Conservation (phyloP, 2,888 invertebrate species). For the Glyphotaelius pellucidus region DNA sequence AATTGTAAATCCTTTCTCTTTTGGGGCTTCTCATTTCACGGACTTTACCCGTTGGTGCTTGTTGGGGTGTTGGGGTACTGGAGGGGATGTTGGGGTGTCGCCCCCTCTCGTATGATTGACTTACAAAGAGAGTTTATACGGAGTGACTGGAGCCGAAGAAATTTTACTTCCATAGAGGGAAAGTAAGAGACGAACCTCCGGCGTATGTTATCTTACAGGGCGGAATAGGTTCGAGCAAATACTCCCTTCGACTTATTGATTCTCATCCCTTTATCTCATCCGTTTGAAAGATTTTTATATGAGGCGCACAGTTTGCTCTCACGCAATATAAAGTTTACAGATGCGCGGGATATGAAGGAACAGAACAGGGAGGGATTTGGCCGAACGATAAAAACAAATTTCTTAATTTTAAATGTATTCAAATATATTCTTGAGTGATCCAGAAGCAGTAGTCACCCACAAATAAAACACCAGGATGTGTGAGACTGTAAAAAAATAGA, state of each 20-base stretch:
- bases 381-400: neutral
- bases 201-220: conserved; percentile 37
- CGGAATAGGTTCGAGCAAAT: conserved; percentile 40
- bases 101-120: conserved; percentile 55
- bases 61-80: neutral
- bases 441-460: no score
- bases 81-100: neutral
- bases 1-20: conserved; percentile 23
- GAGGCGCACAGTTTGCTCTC: conserved; percentile 42
- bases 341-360: conserved; percentile 3
- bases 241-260: conserved; percentile 45
- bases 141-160: conserved; percentile 49
- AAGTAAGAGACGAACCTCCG: neutral
- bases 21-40: conserved; percentile 15
- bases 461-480: no score
- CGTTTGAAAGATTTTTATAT: conserved; percentile 50
- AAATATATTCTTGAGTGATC: no score
- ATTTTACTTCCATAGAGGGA: conserved; percentile 10
- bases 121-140: conserved; percentile 56
- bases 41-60: conserved; percentile 13
- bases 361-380: neutral
- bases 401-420: no score
- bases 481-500: no score
- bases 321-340: conserved; percentile 38
- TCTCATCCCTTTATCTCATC: conserved; percentile 49